These are phyloP conservation scores for Malurus melanocephalus DNA, from an alignment of 2,113 vertebrate species.

Conservation along the genomic window DNA sequence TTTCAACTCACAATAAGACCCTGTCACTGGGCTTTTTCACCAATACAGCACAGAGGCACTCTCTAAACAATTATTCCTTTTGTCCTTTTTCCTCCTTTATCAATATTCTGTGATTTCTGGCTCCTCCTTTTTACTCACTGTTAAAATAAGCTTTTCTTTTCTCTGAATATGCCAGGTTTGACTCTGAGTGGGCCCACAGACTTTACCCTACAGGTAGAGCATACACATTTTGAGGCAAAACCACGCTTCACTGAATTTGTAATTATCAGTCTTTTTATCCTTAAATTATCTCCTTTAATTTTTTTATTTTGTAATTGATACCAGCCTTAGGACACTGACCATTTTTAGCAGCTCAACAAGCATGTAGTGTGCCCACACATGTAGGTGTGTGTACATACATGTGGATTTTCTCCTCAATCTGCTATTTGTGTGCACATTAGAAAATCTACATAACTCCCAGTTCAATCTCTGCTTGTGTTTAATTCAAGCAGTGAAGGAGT, in stretches of 20 bases:
- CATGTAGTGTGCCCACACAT: accelerated
- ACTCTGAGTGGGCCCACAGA: not conserved
- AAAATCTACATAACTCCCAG: not conserved
- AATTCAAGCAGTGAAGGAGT: not conserved
- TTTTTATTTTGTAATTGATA: not conserved
- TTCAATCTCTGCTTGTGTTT: not conserved
- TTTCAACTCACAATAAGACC: not conserved
- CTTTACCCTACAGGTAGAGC: not conserved
- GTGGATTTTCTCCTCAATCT: not conserved
- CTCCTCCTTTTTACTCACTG: not conserved
- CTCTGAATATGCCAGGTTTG: not conserved
- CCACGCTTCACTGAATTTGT: not conserved
- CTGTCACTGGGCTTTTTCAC: not conserved
- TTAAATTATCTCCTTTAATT: not conserved
- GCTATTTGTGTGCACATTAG: not conserved
- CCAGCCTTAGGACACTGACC: not conserved
- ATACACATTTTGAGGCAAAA: not conserved
- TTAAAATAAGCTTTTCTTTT: not conserved
- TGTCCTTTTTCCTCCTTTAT: not conserved
- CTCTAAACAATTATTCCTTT: not conserved
- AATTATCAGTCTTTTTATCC: not conserved
- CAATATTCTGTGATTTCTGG: not conserved
- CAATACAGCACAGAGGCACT: not conserved
- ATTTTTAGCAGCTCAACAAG: not conserved
- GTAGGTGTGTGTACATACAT: no score